These are phyloP conservation scores for Diaperis boleti DNA, from an alignment of 2,888 invertebrate genomes.

Conservation along the genomic window DNA sequence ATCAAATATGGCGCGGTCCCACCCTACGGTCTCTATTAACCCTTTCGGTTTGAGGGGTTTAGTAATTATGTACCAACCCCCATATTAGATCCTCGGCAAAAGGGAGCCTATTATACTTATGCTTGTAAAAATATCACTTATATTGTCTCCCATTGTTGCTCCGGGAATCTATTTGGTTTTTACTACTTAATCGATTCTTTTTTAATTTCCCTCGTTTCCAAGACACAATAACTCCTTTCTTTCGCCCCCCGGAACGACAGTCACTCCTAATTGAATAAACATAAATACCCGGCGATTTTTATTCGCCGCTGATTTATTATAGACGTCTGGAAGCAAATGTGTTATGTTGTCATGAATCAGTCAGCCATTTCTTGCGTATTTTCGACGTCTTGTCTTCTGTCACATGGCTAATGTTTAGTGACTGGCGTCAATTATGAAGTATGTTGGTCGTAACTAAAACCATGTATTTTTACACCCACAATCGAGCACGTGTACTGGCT, in stretches of 20 bases:
- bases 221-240: conserved; percentile 19
- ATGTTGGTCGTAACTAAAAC: conserved; percentile 54
- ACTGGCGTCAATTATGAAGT: conserved; percentile 55
- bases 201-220: conserved; percentile 23
- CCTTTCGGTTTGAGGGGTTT: conserved; percentile 66
- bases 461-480: conserved; percentile 60
- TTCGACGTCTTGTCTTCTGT: conserved; percentile 48
- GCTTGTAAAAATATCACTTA: conserved; percentile 60
- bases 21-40: conserved; percentile 66
- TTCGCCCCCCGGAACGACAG: conserved; percentile 21
- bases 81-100: conserved; percentile 65
- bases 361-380: conserved; percentile 38
- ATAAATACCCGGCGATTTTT: conserved; percentile 26
- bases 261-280: conserved; percentile 41
- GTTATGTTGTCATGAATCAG: conserved; percentile 38
- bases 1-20: conserved; percentile 67
- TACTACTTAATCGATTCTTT: conserved; percentile 52
- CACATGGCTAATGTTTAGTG: conserved; percentile 52
- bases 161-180: conserved; percentile 55
- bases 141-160: conserved; percentile 53
- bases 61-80: conserved; percentile 66
- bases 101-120: conserved; percentile 63
- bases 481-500: conserved; percentile 58
- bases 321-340: conserved; percentile 33
- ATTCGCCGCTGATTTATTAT: conserved; percentile 32